These are phyloP conservation scores for Lutjanus erythropterus DNA, from an alignment of 2,113 vertebrate species.

Conservation along the genomic window DNA sequence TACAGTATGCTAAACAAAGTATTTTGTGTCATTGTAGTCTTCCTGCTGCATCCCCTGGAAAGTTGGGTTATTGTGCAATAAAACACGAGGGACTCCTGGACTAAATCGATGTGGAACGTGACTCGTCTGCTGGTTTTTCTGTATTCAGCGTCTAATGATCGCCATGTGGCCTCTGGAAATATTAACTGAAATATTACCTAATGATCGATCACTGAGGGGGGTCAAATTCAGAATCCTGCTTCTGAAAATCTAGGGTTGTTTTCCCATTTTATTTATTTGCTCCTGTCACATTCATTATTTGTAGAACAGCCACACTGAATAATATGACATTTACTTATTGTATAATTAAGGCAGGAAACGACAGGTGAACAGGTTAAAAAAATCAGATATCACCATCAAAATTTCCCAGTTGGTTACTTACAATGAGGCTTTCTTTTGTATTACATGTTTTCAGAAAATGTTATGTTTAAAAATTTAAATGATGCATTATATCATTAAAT, in stretches of 20 bases:
- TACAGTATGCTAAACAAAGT: constrained; percentile 67
- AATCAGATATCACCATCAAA: too few relatives aligned
- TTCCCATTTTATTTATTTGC: not conserved
- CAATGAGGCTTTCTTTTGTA: too few relatives aligned
- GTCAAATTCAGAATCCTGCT: not conserved
- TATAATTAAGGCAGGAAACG: too few relatives aligned
- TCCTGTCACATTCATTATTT: not conserved
- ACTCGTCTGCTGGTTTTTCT: constrained; percentile 16
- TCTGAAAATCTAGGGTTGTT: not conserved
- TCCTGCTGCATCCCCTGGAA: constrained; percentile 78
- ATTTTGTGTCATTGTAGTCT: constrained; percentile 80
- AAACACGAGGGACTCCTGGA: constrained; percentile 80
- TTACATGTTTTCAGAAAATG: too few relatives aligned
- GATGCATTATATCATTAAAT: too few relatives aligned
- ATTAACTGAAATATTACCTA: not conserved
- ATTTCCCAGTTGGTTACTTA: too few relatives aligned
- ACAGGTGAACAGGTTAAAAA: too few relatives aligned
- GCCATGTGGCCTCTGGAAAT: not conserved
- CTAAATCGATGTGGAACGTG: constrained; percentile 39
- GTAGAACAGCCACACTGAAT: not conserved
- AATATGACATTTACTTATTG: not conserved
- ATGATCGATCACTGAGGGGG: not conserved
- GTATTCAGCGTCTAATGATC: not conserved
- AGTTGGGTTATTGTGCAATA: constrained; percentile 84
- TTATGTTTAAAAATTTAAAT: too few relatives aligned